Evolutionary conservation across 2,113 vertebrate genomes (phyloP), one percentile per base, ranked within the genome.

Genomic region (Tautogolabrus adspersus): DNA sequence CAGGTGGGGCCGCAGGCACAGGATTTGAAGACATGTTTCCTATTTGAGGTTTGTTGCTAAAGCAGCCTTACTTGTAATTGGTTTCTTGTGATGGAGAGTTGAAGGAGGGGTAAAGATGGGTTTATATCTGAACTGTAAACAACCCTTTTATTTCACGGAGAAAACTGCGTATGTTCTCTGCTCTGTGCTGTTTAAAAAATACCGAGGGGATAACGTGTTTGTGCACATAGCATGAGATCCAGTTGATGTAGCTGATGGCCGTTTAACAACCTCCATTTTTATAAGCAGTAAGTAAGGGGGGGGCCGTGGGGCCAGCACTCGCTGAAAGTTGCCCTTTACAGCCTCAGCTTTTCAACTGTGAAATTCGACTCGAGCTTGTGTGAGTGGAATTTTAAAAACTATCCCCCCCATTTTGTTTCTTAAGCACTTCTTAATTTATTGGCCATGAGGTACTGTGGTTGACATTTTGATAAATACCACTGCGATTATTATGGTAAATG

Each of bases 71-170:
- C 59, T 13, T 11, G 23, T 75, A 71, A 78, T 67, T 79, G 75
- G 47, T 64, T 85, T 79, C 16, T 72, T 54, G 72, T 61, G 65
- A 76, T 49, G n/a, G 72, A 66, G 52, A 83, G 86, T 87, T 88
- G 83, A 88, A 47, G 26, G 56, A 76, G 44, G 38, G 88, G 78
- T 84, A 78, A 89, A 81, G 75, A 72, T 6, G 56, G 77, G 77
- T 82, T 91, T 88, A 82, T 72, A 59, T 73, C 19, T 76, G 64
- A 84, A 84, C 82, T 80, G 59, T 77, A 79, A 81, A 77, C 77
- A 83, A 80, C 75, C 30, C 82, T 75, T 79, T 80, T 86, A 66
- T 87, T 82, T 79, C 55, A 19, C 9, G 15, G 22, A 8, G 13
- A 62, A 4, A 55, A 47, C 11, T 40, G 56, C n/a, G 55, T 51